phyloP scores from a whole-genome alignment of 2,888 invertebrate genomes.

The Eudemis profundana region DNA sequence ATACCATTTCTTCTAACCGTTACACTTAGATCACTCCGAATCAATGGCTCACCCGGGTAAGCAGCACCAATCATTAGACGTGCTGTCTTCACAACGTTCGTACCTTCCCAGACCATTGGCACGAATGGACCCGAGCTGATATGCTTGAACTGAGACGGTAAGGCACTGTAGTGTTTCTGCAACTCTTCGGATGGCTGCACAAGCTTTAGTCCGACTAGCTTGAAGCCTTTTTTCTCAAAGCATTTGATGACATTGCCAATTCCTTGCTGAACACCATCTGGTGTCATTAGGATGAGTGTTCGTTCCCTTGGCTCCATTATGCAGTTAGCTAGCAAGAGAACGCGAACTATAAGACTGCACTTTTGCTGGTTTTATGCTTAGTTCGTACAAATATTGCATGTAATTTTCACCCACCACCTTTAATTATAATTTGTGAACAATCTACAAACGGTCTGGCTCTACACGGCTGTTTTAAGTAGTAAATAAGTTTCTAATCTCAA shows the following conservation, averaged over 20 bases:
- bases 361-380: neutral
- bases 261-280: neutral
- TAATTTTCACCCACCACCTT: neutral
- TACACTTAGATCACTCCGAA: neutral
- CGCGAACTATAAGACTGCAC: neutral
- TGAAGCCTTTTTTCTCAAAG: constrained; percentile 1
- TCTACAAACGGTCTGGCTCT: too few relatives aligned
- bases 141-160: neutral
- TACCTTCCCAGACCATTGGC: constrained; percentile 1
- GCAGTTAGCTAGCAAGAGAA: neutral
- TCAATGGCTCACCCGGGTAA: neutral
- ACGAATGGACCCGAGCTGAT: neutral
- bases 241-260: neutral
- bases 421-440: too few relatives aligned
- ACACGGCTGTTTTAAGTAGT: too few relatives aligned
- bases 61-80: neutral
- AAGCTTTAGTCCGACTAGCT: constrained; percentile 1
- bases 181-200: neutral
- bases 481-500: too few relatives aligned
- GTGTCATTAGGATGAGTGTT: neutral
- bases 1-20: neutral
- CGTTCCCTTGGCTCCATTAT: neutral
- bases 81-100: neutral
- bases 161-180: neutral
- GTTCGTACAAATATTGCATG: neutral